Percentiles rank a stretch among this genome's conserved stretches.
phyloP scores from a whole-genome alignment of 2,888 invertebrate genomes.

The Nemurella pictetii region DNA sequence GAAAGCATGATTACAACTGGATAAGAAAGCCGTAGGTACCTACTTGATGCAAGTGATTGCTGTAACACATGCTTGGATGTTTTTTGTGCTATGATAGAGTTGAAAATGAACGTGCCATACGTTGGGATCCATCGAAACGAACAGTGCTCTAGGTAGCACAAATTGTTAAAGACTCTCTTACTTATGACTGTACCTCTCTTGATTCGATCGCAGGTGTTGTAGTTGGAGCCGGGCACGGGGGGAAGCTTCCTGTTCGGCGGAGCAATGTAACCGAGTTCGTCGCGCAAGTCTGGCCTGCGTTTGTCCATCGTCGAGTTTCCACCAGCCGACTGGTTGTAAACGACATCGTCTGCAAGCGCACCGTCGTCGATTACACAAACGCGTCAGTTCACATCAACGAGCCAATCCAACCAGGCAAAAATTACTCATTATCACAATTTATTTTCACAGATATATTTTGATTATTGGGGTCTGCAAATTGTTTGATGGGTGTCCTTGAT shows the following conservation, averaged over 20 bases:
- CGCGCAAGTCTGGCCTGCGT: slow-evolving; percentile 78
- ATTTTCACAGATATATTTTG: neutral
- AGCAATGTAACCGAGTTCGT: slow-evolving; percentile 90
- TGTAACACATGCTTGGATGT: neutral
- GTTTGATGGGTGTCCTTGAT: neutral
- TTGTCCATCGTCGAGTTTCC: slow-evolving; percentile 74
- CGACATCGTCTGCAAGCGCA: slow-evolving; percentile 74
- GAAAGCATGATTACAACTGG: neutral
- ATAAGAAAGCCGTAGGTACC: neutral
- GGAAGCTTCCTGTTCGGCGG: slow-evolving; percentile 91
- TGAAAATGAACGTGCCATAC: slow-evolving; percentile 1
- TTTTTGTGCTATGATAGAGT: neutral
- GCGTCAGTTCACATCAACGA: neutral
- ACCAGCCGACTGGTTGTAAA: slow-evolving; percentile 83
- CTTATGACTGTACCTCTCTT: slow-evolving; percentile 91
- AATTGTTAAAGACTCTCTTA: slow-evolving; percentile 59
- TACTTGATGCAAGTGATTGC: neutral
- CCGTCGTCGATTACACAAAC: too few relatives aligned
- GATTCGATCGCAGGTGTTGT: slow-evolving; percentile 91
- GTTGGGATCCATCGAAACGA: slow-evolving; percentile 26
- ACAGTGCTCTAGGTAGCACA: slow-evolving; percentile 20
- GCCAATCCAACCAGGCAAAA: neutral
- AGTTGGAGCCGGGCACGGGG: slow-evolving; percentile 90
- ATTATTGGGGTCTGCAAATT: neutral
- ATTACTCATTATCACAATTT: neutral